Percentiles rank a stretch among this genome's conserved stretches.
Conservation (phyloP, 2,797 vertebrate genomes). For the Cirrhinus molitorella region DNA sequence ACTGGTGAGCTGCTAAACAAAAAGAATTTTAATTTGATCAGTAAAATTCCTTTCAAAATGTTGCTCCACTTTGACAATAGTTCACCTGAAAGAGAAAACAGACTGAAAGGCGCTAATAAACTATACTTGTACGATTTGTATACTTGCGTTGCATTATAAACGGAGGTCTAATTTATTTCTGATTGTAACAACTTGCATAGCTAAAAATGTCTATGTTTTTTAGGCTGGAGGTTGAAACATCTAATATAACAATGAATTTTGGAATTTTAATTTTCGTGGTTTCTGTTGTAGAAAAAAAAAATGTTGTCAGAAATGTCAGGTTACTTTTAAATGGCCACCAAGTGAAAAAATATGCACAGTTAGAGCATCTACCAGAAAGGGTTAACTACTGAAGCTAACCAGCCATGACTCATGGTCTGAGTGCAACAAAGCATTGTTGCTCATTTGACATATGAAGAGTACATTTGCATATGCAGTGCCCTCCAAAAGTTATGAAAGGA, state of each 20-base stretch:
- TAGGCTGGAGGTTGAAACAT: neutral
- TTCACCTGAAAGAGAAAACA: neutral
- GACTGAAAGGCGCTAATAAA: neutral
- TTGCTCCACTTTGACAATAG: neutral
- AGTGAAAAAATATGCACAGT: neutral
- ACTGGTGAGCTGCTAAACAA: neutral
- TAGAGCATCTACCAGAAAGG: neutral
- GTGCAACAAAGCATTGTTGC: conserved; percentile 7
- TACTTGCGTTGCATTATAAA: neutral
- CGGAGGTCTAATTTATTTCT: neutral
- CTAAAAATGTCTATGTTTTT: neutral
- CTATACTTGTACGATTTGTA: neutral
- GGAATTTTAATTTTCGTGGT: neutral
- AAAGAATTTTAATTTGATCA: neutral
- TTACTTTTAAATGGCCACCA: neutral
- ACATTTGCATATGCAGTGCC: conserved; percentile 4
- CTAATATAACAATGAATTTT: neutral
- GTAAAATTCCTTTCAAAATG: neutral
- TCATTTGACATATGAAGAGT: conserved; percentile 5
- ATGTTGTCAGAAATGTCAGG: neutral
- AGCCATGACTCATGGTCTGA: neutral
- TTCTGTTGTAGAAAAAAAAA: neutral
- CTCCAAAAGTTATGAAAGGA: conserved; percentile 8
- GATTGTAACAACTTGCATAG: neutral
- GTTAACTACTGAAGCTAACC: conserved; percentile 19